phyloP scores from a whole-genome alignment of 2,113 vertebrate genomes.

The Narcine bancroftii region DNA sequence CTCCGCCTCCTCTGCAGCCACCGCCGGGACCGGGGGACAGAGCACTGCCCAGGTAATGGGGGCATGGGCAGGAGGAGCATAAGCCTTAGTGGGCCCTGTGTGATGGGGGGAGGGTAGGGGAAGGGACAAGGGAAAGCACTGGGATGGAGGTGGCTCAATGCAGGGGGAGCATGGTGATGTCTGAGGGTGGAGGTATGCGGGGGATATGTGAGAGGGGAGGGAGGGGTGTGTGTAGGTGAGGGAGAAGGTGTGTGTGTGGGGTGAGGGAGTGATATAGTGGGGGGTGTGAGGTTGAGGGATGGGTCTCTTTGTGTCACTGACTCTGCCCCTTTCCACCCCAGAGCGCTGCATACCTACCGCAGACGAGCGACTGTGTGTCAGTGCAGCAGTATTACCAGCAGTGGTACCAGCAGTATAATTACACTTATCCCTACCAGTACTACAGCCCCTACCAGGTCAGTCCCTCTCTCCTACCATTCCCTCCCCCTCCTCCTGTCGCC shows the following conservation, averaged over 20 bases:
- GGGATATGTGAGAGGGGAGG: not conserved
- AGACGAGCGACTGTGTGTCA: constrained; percentile 56
- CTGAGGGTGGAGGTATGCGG: not conserved
- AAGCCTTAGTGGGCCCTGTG: too few species aligned
- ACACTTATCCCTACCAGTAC: constrained; percentile 73
- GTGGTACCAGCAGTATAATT: constrained; percentile 70
- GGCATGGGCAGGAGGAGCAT: too few species aligned
- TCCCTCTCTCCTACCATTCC: not conserved
- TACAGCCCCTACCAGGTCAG: constrained; percentile 77
- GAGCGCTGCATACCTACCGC: constrained; percentile 60
- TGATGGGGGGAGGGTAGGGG: too few species aligned
- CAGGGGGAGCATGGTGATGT: too few species aligned
- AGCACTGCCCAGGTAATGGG: constrained; percentile 48
- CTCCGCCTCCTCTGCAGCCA: constrained; percentile 40
- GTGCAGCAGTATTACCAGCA: constrained; percentile 76
- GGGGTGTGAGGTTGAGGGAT: too few species aligned
- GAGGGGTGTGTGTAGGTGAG: not conserved
- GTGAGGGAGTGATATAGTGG: too few species aligned
- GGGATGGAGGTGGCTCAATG: too few species aligned
- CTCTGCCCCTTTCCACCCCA: constrained; percentile 36
- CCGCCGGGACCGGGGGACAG: constrained; percentile 43
- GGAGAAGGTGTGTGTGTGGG: too few species aligned
- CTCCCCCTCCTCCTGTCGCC: rapidly evolving
- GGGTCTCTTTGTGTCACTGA: not conserved
- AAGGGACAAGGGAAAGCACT: too few species aligned